These are phyloP conservation scores for Arrhopalites spinosus DNA, from an alignment of 2,888 invertebrate genomes.

Conservation along the genomic window DNA sequence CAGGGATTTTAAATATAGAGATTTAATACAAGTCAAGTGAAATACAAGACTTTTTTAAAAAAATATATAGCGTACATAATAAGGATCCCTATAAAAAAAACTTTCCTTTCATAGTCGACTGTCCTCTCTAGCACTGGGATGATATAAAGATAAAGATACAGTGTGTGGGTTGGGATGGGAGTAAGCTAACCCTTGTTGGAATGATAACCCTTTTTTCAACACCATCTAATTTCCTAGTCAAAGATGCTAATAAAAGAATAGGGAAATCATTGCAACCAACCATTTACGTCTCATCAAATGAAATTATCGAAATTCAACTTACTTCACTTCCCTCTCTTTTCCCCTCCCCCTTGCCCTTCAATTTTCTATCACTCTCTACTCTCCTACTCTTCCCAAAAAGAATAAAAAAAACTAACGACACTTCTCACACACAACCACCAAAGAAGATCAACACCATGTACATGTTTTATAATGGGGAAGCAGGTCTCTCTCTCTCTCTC, in stretches of 20 bases:
- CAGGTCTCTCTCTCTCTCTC: background rate
- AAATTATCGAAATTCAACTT: conserved; percentile 30
- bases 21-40: too few species aligned
- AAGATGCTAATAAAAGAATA: conserved; percentile 39
- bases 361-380: too few species aligned
- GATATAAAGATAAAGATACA: too few species aligned
- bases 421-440: too few species aligned
- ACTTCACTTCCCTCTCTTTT: background rate
- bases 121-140: too few species aligned
- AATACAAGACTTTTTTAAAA: too few species aligned
- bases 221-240: conserved; percentile 40
- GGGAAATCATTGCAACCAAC: conserved; percentile 17
- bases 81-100: background rate
- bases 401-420: too few species aligned
- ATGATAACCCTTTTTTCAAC: conserved; percentile 38
- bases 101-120: too few species aligned
- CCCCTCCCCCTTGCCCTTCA: too few species aligned
- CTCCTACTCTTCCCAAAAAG: too few species aligned
- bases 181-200: conserved; percentile 1
- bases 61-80: background rate
- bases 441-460: too few species aligned
- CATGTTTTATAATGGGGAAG: background rate
- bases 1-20: background rate
- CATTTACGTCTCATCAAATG: conserved; percentile 36
- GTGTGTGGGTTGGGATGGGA: background rate